phyloP scores from a whole-genome alignment of 2,888 invertebrate species.

The Apamea crenata region DNA sequence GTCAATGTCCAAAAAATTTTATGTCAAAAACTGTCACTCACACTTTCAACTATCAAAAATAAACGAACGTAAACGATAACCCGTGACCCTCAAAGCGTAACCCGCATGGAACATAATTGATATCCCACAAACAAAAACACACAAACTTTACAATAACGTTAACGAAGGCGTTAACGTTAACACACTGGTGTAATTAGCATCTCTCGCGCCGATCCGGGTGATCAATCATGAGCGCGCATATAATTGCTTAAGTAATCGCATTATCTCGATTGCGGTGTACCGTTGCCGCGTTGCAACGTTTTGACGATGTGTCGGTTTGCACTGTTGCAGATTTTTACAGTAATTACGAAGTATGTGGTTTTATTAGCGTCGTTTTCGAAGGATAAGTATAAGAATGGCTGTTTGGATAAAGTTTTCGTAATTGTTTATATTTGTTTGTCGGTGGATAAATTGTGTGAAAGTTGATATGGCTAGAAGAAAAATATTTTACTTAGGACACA shows the following conservation, averaged over 20 bases:
- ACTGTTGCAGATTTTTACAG: not conserved
- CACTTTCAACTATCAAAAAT: slow-evolving; percentile 18
- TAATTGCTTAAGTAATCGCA: slow-evolving; percentile 63
- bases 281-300: slow-evolving; percentile 66
- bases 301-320: slow-evolving; percentile 60
- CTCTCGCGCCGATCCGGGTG: slow-evolving; percentile 37
- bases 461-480: no score
- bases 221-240: slow-evolving; percentile 60
- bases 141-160: slow-evolving; percentile 33
- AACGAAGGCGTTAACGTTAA: slow-evolving; percentile 41
- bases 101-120: slow-evolving; percentile 46
- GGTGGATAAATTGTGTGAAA: not conserved
- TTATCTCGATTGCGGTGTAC: slow-evolving; percentile 62
- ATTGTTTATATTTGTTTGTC: no score
- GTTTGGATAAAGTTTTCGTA: not conserved
- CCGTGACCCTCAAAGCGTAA: slow-evolving; percentile 3
- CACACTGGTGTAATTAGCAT: slow-evolving; percentile 45
- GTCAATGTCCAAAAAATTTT: slow-evolving; percentile 3
- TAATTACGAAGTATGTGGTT: not conserved
- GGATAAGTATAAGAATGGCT: not conserved
- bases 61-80: slow-evolving; percentile 42
- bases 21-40: slow-evolving; percentile 12
- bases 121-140: slow-evolving; percentile 20
- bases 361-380: not conserved
- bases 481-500: no score